Percentiles rank a stretch among this genome's conserved stretches.
Conservation (phyloP, 1,140 invertebrate genomes). For the Penaeus indicus region DNA sequence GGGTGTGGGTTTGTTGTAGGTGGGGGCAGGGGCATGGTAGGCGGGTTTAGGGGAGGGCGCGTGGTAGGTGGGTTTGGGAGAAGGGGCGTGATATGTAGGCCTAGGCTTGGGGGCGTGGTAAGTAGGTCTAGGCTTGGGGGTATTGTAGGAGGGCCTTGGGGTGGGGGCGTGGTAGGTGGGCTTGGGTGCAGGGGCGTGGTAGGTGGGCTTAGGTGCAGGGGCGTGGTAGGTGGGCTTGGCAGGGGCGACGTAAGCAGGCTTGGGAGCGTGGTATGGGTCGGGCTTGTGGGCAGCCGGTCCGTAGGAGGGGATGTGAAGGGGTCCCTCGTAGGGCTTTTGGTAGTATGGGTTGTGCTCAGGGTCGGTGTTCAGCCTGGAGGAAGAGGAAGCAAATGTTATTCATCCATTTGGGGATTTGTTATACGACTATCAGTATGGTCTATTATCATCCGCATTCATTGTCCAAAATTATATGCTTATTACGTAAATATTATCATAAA, state of each 20-base stretch:
- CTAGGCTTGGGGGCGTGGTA: neutral
- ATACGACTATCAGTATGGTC: no score
- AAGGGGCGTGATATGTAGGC: neutral
- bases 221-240: neutral
- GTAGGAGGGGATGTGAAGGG: constrained; percentile 25
- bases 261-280: neutral
- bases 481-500: no score
- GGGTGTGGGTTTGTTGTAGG: neutral
- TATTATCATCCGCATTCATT: no score
- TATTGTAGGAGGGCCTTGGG: neutral
- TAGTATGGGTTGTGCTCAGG: constrained; percentile 53
- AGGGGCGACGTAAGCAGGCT: neutral
- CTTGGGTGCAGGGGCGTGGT: neutral
- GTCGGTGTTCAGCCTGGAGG: constrained; percentile 40
- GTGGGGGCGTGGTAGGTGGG: neutral
- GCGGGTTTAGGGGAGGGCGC: neutral
- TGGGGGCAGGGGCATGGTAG: neutral
- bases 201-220: neutral
- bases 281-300: neutral
- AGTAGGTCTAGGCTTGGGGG: neutral
- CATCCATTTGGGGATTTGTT: no score
- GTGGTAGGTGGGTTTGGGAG: neutral
- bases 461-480: no score
- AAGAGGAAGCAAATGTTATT: no score
- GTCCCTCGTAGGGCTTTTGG: constrained; percentile 51